Evolutionary conservation across 2,888 invertebrate genomes (phyloP), one percentile per base, ranked within the genome.

Genomic region (Diloba caeruleocephala): DNA sequence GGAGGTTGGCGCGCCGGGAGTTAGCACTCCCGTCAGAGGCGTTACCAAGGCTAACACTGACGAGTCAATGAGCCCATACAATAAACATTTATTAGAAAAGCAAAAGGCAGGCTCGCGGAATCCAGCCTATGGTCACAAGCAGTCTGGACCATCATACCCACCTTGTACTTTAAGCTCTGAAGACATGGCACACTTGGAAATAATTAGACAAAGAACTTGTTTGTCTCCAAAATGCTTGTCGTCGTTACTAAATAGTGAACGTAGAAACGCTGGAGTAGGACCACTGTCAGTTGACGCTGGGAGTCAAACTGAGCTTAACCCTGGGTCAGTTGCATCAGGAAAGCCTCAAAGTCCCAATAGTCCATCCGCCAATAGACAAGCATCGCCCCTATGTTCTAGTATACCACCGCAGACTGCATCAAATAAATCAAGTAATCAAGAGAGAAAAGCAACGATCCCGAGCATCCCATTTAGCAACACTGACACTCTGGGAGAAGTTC

Each of bases 161-260:
- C 68, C 73, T 0, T 77, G 80, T 37, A 60, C 72, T 7, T 62
- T 87, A 26, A 81, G 51, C 28, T 15, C 43, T 8, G 79, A 81
- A 51, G 88, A 88, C 1, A 68, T 49, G 49, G 73, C 67, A 1
- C 71, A 81, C 59, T 63, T 88, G 33, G 61, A 80, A 13, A 76
- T 49, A 42, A 81, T 87, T 2, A 76, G 72, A 61, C 62, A 74
- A 14, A 76, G 83, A 52, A 48, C 63, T 1, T 54, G 55, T 19
- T 21, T 65, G 8, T 10, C 71, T 14, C 71, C 66, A 12, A 46
- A 32, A 17, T 59, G 64, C 32, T 6, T 57, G 0, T 28, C 23
- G 0, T 32, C 54, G 9, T 8, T 68, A 17, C 0, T 38, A 10
- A 28, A 6, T 17, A 29, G 34, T 19, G 69, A 37, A 15, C 26